Percentiles rank a stretch among this genome's conserved stretches.
phyloP scores from a whole-genome alignment of 2,113 vertebrate species.

The Xenotilapia flavipinnis region DNA sequence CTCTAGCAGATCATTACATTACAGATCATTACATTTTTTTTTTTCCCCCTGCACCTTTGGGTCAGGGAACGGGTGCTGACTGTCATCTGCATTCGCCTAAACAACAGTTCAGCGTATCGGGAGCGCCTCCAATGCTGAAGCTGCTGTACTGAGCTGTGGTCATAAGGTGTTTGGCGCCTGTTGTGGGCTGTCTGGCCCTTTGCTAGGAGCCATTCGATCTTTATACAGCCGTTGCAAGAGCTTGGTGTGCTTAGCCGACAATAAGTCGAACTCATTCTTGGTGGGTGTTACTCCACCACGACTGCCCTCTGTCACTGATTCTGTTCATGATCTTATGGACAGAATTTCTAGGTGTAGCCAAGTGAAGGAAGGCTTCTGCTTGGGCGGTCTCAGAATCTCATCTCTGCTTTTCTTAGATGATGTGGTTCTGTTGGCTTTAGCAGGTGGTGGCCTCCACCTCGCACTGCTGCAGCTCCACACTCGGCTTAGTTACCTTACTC shows the following conservation, averaged over 20 bases:
- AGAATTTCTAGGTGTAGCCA: not conserved
- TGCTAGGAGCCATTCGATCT: accelerated
- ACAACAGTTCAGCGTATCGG: not conserved
- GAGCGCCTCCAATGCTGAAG: not conserved
- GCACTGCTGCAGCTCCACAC: not conserved
- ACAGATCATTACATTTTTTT: not conserved
- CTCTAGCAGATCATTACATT: no score
- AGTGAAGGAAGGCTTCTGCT: not conserved
- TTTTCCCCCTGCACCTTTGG: not conserved
- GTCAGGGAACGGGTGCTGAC: not conserved
- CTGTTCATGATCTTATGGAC: not conserved
- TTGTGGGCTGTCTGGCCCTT: accelerated
- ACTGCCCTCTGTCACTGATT: not conserved
- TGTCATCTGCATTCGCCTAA: accelerated
- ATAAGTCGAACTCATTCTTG: not conserved
- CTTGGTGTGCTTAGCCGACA: not conserved
- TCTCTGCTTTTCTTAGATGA: not conserved
- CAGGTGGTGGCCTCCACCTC: not conserved
- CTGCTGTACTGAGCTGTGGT: not conserved
- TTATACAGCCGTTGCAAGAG: not conserved
- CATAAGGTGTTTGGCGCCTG: accelerated
- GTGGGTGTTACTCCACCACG: not conserved
- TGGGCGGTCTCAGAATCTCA: not conserved
- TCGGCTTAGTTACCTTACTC: accelerated
- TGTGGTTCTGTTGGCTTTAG: not conserved